These are phyloP conservation scores for Pteropus rufus DNA, from an alignment of 2,797 vertebrate species.

Conservation along the genomic window DNA sequence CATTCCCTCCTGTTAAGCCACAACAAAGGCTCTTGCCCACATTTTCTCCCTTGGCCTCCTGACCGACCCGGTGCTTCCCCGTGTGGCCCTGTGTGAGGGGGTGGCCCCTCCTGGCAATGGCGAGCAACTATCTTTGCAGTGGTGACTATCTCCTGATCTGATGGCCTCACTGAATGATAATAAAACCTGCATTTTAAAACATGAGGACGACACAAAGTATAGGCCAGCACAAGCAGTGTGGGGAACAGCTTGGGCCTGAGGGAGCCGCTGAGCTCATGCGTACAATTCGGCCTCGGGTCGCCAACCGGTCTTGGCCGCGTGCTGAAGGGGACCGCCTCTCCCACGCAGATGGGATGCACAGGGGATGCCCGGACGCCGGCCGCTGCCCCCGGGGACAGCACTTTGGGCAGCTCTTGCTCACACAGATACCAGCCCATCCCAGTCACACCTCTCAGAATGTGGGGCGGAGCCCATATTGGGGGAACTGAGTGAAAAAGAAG, in stretches of 20 bases:
- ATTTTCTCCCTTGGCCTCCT: background rate
- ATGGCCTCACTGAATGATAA: background rate
- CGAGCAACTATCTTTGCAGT: background rate
- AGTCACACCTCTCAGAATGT: background rate
- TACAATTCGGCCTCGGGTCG: background rate
- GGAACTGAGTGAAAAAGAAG: background rate
- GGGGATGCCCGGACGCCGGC: accelerated
- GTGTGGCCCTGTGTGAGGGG: accelerated
- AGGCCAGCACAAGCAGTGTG: background rate
- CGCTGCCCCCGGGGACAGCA: background rate
- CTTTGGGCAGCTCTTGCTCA: background rate
- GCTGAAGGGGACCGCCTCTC: too few relatives aligned
- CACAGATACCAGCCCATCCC: accelerated
- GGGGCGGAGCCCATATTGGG: background rate
- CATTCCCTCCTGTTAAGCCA: background rate
- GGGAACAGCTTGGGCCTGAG: background rate
- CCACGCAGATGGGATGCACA: accelerated
- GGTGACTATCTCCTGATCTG: background rate
- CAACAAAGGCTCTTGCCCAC: background rate
- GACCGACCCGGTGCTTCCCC: background rate
- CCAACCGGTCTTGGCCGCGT: background rate
- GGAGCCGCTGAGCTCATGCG: accelerated
- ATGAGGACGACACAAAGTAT: background rate
- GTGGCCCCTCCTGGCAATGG: background rate
- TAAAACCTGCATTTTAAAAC: background rate